Evolutionary conservation across 2,888 invertebrate genomes (phyloP).

Genomic region (Villa cingulata): DNA sequence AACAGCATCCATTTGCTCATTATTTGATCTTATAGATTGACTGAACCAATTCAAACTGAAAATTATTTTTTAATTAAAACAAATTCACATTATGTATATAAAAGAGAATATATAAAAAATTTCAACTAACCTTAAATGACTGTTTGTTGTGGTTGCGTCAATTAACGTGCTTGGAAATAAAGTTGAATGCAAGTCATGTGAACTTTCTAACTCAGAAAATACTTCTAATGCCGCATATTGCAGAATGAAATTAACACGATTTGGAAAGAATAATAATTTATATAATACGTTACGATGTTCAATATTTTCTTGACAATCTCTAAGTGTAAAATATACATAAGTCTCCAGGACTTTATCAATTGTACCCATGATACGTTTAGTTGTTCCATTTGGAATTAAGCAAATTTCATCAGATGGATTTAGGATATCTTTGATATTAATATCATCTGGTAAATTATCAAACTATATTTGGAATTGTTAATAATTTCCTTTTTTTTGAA

Average conservation of each 20-base stretch:
- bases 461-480: neutral
- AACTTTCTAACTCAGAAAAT: conserved; percentile 9
- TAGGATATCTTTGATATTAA: neutral
- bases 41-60: conserved; percentile 22
- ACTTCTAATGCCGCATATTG: conserved; percentile 25
- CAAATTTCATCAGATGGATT: neutral
- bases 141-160: neutral
- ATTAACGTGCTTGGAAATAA: conserved; percentile 3
- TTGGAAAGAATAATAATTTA: conserved; percentile 22
- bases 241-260: conserved; percentile 21
- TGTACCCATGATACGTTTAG: neutral
- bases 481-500: neutral
- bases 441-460: neutral
- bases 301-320: neutral
- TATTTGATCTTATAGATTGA: conserved; percentile 38
- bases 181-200: neutral
- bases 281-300: conserved; percentile 1
- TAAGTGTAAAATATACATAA: neutral
- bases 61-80: neutral
- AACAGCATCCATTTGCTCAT: conserved; percentile 51
- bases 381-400: neutral
- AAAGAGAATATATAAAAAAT: neutral
- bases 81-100: neutral
- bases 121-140: conserved; percentile 1
- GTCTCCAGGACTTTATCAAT: neutral